Percentiles rank a stretch among this genome's conserved stretches.
Evolutionary conservation across 2,888 invertebrate species (phyloP).

Genomic region (Patella pellucida): DNA sequence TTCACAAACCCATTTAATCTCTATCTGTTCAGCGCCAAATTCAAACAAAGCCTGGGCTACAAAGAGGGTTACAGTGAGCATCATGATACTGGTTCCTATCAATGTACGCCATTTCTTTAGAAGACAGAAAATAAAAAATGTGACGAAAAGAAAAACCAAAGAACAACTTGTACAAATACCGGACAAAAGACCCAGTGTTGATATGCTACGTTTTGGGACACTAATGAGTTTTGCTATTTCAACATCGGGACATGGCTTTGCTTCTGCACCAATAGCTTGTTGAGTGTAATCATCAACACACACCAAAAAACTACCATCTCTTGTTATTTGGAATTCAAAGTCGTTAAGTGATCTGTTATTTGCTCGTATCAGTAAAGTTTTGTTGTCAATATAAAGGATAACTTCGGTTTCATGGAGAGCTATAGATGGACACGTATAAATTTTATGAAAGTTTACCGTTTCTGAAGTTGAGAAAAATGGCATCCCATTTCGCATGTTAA

Average conservation of each 20-base stretch:
- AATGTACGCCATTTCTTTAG: background rate
- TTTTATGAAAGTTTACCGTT: too few relatives aligned
- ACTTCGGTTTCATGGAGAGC: background rate
- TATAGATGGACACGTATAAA: background rate
- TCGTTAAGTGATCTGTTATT: background rate
- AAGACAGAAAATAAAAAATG: background rate
- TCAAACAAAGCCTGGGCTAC: slow-evolving; percentile 13
- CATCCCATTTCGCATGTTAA: too few relatives aligned
- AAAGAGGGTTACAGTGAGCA: background rate
- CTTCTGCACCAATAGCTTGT: background rate
- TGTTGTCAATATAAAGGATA: background rate
- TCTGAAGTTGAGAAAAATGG: too few relatives aligned
- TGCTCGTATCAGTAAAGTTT: background rate
- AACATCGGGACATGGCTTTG: background rate
- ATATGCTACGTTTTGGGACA: background rate
- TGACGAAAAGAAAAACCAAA: background rate
- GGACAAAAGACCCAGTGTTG: background rate
- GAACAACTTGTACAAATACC: slow-evolving; percentile 5
- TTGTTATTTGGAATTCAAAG: background rate
- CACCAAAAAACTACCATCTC: background rate
- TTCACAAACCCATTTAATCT: slow-evolving; percentile 5
- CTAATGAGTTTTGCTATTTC: background rate
- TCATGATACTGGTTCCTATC: slow-evolving; percentile 1
- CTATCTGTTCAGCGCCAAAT: background rate
- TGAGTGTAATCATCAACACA: background rate